Base-by-base conservation (phyloP, 2,113 vertebrate species). In the Prochilodus magdalenae region DNA sequence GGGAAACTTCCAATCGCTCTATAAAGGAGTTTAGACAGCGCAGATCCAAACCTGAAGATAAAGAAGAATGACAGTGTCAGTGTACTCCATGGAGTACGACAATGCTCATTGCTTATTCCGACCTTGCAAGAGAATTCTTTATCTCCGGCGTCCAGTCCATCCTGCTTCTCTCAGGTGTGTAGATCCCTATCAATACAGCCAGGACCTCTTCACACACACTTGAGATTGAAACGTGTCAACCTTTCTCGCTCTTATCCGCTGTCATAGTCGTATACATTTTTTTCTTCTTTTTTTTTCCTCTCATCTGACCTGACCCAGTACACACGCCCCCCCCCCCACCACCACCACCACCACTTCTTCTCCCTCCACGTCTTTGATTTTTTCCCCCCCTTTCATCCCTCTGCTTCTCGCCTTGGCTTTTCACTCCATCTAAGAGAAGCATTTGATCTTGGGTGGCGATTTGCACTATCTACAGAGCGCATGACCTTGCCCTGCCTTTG, bases 391-490 rank as follows among this genome's bases (percentile, higher is more conserved):
- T 83, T 85, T 88, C 75, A 81, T 84, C 47, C 83, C 47, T 11
- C 27, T 49, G 79, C 70, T 79, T 20, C 62, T 26, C 86, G 83
- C 84, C 74, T 78, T 80, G 53, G 79, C n/a, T 77, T 89, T 80
- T 71, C 11, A 65, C 44, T 84, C 73, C 22, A 90, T 91, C 87
- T 88, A 75, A 81, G 80, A 86, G 82, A 82, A 79, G 73, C 55
- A 84, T 91, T 90, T 93, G 89, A 91, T 92, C 88, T 89, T 84
- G 82, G 63, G 82, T 24, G 53, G 75, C 86, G 88, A 90, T 93
- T 87, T 87, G 77, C 85, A 87, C 87, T 85, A 89, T 91, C 90
- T 85, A 71, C 60, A 74, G 59, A 62, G 51, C 71, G 75, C 16
- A 16, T 89, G 88, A 93, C 90, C 92, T 92, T 91, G 87, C 18